Evolutionary conservation across 1,140 invertebrate genomes (phyloP).

Genomic region (Bombus pyrosoma): DNA sequence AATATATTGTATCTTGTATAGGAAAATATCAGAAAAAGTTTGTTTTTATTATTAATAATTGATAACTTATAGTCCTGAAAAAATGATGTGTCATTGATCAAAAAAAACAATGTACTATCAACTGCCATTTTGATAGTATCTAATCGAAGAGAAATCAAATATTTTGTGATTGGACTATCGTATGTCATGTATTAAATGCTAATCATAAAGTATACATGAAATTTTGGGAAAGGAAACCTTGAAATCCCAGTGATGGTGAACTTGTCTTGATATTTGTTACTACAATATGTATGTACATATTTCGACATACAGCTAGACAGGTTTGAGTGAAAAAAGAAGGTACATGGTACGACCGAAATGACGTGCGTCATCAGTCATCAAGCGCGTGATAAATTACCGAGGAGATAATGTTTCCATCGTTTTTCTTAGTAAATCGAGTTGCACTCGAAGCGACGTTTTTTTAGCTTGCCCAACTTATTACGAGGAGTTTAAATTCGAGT

Average conservation of each 20-base stretch:
- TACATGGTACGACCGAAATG: conserved; percentile 7
- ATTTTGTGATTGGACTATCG: no score
- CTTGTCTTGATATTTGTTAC: background rate
- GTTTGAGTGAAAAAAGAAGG: background rate
- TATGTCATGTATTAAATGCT: no score
- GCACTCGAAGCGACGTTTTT: background rate
- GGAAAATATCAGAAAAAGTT: no score
- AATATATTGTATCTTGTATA: no score
- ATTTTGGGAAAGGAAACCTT: background rate
- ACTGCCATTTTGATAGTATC: no score
- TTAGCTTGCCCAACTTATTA: conserved; percentile 7
- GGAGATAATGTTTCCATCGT: conserved; percentile 12
- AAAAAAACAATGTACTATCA: no score
- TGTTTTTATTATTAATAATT: no score
- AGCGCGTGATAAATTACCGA: conserved; percentile 21
- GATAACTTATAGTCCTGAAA: no score
- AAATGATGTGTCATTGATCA: no score
- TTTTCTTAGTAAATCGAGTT: conserved; percentile 13
- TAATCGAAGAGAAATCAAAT: no score
- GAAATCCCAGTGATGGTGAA: background rate
- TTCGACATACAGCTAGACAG: background rate
- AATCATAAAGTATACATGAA: background rate
- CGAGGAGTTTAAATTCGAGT: background rate
- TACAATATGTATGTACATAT: background rate
- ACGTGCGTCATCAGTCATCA: conserved; percentile 34